phyloP scores from a whole-genome alignment of 2,113 vertebrate genomes.

The Crotalus helleri region DNA sequence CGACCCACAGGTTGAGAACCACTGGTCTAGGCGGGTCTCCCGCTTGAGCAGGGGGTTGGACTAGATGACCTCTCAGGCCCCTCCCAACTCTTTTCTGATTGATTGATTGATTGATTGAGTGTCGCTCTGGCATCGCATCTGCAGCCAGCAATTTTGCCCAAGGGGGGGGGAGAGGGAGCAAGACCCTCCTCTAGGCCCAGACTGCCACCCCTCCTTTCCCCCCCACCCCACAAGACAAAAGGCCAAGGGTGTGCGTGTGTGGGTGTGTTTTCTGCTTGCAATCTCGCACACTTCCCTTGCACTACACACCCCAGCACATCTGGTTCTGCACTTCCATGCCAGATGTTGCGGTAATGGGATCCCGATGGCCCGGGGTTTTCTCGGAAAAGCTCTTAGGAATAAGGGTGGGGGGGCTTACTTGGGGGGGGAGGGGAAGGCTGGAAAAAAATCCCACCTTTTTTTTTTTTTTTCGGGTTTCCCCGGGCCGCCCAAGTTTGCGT shows the following conservation, averaged over 20 bases:
- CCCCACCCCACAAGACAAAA: not conserved
- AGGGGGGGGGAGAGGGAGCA: too few relatives aligned
- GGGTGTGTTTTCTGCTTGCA: not conserved
- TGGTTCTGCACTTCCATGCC: constrained; percentile 2
- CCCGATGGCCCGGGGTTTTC: not conserved
- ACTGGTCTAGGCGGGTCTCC: too few relatives aligned
- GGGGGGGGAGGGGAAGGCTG: not conserved
- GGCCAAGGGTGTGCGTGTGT: not conserved
- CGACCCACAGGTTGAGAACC: too few relatives aligned
- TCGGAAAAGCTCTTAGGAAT: not conserved
- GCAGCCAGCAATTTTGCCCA: not conserved
- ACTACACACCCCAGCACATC: not conserved
- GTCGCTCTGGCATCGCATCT: not conserved
- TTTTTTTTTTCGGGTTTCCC: too few relatives aligned
- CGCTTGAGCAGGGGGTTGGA: too few relatives aligned
- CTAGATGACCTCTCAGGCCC: too few relatives aligned
- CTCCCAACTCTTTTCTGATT: too few relatives aligned
- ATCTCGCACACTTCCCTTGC: not conserved
- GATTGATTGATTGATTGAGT: too few relatives aligned
- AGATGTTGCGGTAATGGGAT: constrained; percentile 12
- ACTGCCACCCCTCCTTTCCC: rapidly evolving
- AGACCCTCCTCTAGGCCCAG: not conserved
- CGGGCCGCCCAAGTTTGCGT: not conserved
- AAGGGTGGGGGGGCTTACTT: not conserved
- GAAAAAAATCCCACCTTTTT: too few relatives aligned